Evolutionary conservation across 2,888 invertebrate species (phyloP), one percentile per base, ranked within the genome.

Genomic region (Ectemnius cavifrons): DNA sequence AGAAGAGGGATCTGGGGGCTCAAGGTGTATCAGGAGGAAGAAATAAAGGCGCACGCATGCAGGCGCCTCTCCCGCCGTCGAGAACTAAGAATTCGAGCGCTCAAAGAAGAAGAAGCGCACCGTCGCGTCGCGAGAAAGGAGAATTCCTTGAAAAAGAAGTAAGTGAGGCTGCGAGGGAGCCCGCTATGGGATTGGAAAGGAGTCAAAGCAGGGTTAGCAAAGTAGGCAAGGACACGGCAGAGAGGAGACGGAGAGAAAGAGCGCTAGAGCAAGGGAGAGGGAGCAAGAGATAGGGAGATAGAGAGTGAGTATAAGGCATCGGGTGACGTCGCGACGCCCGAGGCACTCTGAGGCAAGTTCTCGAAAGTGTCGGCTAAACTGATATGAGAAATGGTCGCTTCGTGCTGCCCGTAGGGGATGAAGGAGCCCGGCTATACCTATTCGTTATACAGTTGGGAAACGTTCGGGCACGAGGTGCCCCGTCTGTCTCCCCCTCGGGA

Each of bases 351-450:
- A 80, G 37, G 79, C 86, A 90, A 91, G 86, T 91, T 90, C 88
- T 89, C 88, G 84, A 89, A 89, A 89, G 89, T 91, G 90, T 91
- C 89, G 87, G 86, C 89, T 87, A 89, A 89, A 90, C 90, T 89
- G 89, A 89, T 90, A 90, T 90, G 90, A 91, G 90, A 90, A 89
- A 90, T 87, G 89, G 89, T 81, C 86, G 84, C 83, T 89, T 84
- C 91, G 90, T 91, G 91, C 87, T 87, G 87, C 84, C 90, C 89
- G 87, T 86, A 83, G 88, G 90, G 90, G 85, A 85, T 84, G 84
- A 85, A 86, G 85, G 84, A 80, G 83, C 79, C 73, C 56, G 59
- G 84, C 85, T 83, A 86, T 73, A 81, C 84, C 88, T 87, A 88
- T 89, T 86, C 87, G 89, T 87, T 88, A 89, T 84, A 83, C 82